Evolutionary conservation across 1,140 invertebrate species (phyloP).

Genomic region (Ridgeia piscesae): DNA sequence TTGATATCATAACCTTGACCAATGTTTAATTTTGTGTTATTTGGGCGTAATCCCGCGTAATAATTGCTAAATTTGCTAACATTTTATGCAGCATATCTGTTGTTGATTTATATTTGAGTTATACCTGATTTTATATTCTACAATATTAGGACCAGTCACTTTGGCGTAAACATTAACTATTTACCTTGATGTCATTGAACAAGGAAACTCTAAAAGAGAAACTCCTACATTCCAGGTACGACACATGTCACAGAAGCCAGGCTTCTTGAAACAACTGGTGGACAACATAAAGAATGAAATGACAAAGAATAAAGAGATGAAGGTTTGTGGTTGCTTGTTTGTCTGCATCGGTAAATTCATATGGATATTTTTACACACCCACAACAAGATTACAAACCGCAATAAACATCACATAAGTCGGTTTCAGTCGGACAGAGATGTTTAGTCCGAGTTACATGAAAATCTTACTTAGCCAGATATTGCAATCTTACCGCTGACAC

Average conservation of each 20-base stretch:
- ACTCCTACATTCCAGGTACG: conserved; percentile 37
- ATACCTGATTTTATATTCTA: not conserved
- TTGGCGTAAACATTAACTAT: not conserved
- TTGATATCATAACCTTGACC: not conserved
- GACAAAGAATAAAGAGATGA: conserved; percentile 97
- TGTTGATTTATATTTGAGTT: not conserved
- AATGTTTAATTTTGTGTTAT: not conserved
- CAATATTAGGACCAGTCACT: not conserved
- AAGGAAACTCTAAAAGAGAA: not conserved
- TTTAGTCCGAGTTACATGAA: no score
- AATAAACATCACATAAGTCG: no score
- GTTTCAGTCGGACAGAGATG: no score
- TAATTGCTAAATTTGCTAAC: not conserved
- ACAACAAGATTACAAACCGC: no score
- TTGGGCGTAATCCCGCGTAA: no score
- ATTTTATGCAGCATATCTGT: not conserved
- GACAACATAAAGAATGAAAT: conserved; percentile 94
- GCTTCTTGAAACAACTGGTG: conserved; percentile 84
- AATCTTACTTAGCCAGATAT: no score
- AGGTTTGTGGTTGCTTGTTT: conserved; percentile 56
- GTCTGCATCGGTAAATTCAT: no score
- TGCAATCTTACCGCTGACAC: no score
- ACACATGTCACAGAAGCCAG: conserved; percentile 37
- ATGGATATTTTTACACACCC: no score
- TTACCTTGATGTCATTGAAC: not conserved